Evolutionary conservation across 2,797 vertebrate species (phyloP), one percentile per base, ranked within the genome.

Genomic region (Sebastes hubbsi): DNA sequence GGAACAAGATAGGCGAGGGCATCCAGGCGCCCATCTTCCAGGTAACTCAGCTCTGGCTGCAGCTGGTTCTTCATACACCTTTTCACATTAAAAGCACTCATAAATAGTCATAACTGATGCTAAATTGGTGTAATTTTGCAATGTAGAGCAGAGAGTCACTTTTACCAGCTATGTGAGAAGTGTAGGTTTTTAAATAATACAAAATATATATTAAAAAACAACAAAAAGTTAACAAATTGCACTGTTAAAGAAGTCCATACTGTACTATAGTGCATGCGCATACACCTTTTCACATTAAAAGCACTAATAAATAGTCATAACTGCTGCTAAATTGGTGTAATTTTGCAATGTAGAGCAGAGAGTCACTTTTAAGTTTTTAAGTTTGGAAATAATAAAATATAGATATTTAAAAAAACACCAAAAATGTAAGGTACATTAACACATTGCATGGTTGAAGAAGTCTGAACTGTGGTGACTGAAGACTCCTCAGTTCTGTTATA

Each of bases 11-110:
- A 14, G 96, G 96, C 0, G 97, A 98, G 87, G 95, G 96, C 72
- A 96, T 95, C 93, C 96, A 94, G 79, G 96, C 97, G 87, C 97
- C 97, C 75, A 93, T 97, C 88, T 95, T 97, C 56, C 97, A 98
- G 96, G 97, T 98, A 36, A 36, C 34, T 36, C 4, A 54, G 24
- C 38, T 12, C 25, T 3, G 38, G 24, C 7, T 20, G 18, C 16
- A n/a, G 6, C 9, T 65, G 14, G 2, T 18, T 55, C 34, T 5
- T 36, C 12, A 38, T 14, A 38, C 13, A 38, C 13, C 36, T 38
- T 38, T 38, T 14, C 36, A 38, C 36, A 42, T 36, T 42, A 6
- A 38, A 59, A 75, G 24, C 25, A 25, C 7, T 8, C 0, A 64
- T 22, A 22, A 2, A 22, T 27, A 27, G 20, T 22, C 2, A 38